Conservation (phyloP, 2,113 vertebrate genomes). For the Fregetta grallaria region DNA sequence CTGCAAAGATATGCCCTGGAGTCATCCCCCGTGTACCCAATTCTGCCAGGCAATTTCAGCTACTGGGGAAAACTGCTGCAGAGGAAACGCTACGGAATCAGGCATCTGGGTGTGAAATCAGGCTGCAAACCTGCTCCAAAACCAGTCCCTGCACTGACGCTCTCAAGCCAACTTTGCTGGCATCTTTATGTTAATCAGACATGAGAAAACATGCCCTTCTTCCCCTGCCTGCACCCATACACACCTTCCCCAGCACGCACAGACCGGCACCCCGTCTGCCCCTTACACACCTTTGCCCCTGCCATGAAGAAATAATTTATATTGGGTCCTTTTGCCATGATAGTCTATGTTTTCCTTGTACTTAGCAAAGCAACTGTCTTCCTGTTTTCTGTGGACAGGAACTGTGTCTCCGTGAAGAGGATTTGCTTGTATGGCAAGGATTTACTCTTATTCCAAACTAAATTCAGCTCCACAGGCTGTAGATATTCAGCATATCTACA, state of each 20-base stretch:
- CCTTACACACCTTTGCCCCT: not conserved
- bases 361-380: not conserved
- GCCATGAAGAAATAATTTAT: not conserved
- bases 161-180: not conserved
- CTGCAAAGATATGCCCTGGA: not conserved
- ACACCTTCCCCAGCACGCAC: not conserved
- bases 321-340: not conserved
- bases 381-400: not conserved
- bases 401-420: not conserved
- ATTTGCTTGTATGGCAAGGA: not conserved
- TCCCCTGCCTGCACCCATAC: not conserved
- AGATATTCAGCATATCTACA: not conserved
- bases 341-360: not conserved
- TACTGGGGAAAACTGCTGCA: not conserved
- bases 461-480: not conserved
- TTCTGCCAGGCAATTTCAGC: not conserved
- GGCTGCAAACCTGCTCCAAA: not conserved
- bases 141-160: not conserved
- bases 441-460: not conserved
- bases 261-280: not conserved
- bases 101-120: not conserved
- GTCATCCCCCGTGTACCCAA: fast-evolving
- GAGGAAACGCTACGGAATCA: not conserved
- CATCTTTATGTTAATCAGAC: not conserved
- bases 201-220: not conserved